Percentiles rank a stretch among this genome's conserved stretches.
These are phyloP conservation scores for Muscina levida DNA, from an alignment of 2,888 invertebrate genomes.

Conservation along the genomic window DNA sequence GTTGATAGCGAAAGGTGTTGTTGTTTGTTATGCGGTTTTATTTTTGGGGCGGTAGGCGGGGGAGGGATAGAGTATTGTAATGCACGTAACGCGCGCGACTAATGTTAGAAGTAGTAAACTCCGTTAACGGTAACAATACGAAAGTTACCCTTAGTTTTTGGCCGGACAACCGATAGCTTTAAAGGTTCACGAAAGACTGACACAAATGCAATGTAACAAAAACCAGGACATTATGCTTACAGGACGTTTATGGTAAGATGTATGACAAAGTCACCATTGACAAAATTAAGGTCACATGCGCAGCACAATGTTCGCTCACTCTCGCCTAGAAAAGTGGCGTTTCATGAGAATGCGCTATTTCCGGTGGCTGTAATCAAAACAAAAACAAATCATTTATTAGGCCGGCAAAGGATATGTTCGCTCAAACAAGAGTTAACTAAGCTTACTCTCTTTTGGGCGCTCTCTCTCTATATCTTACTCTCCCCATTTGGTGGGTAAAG, in stretches of 20 bases:
- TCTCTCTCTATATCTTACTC: not conserved
- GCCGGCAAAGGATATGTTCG: slow-evolving; percentile 45
- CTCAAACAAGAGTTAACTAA: not conserved
- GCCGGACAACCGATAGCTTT: slow-evolving; percentile 66
- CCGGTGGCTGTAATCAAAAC: slow-evolving; percentile 55
- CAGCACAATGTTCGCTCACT: slow-evolving; percentile 16
- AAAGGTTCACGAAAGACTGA: slow-evolving; percentile 62
- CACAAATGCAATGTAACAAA: slow-evolving; percentile 24
- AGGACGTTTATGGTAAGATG: slow-evolving; percentile 16
- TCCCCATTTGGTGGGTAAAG: not conserved
- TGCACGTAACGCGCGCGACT: slow-evolving; percentile 65
- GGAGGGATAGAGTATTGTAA: slow-evolving; percentile 56
- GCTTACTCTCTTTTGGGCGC: slow-evolving; percentile 24
- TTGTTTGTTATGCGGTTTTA: slow-evolving; percentile 1
- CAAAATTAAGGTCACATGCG: slow-evolving; percentile 67
- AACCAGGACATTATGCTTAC: slow-evolving; percentile 46
- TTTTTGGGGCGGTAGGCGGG: slow-evolving; percentile 41
- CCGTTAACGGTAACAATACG: slow-evolving; percentile 58
- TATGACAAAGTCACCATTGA: slow-evolving; percentile 5
- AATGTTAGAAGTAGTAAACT: slow-evolving; percentile 49
- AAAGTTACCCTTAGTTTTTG: slow-evolving; percentile 43
- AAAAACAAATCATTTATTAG: slow-evolving; percentile 65
- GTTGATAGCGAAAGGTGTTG: slow-evolving; percentile 13
- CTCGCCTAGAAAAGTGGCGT: not conserved
- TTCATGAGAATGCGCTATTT: slow-evolving; percentile 6